Conservation (phyloP, 2,797 vertebrate species). For the Fundulus diaphanus region DNA sequence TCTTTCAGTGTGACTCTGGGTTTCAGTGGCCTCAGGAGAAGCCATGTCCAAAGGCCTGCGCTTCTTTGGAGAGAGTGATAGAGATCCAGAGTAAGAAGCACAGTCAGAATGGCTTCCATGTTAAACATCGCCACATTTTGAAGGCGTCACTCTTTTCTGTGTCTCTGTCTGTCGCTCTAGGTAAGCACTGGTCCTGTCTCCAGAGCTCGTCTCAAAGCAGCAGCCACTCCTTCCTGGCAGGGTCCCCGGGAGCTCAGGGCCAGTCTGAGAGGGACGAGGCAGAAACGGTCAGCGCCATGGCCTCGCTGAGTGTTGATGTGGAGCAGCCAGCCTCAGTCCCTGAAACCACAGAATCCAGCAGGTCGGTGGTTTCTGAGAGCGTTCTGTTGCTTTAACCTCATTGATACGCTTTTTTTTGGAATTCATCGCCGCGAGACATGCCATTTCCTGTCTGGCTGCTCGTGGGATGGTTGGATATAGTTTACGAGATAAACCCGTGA, state of each 20-base stretch:
- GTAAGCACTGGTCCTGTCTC: constrained; percentile 92
- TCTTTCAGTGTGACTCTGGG: constrained; percentile 85
- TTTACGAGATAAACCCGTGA: too few relatives aligned
- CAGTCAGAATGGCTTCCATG: background rate
- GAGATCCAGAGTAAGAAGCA: constrained; percentile 91
- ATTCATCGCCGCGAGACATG: background rate
- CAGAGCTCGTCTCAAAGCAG: constrained; percentile 82
- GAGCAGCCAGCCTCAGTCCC: constrained; percentile 75
- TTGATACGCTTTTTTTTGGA: background rate
- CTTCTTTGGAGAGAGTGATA: constrained; percentile 92
- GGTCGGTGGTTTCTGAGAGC: constrained; percentile 54
- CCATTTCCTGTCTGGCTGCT: background rate
- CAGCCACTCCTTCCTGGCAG: constrained; percentile 84
- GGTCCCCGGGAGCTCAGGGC: constrained; percentile 65
- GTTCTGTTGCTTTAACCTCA: background rate
- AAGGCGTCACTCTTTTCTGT: background rate
- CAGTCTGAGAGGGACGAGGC: constrained; percentile 89
- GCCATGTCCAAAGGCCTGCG: constrained; percentile 89
- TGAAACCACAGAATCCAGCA: constrained; percentile 70
- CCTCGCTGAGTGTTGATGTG: constrained; percentile 90
- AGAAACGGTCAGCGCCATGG: constrained; percentile 93
- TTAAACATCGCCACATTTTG: background rate
- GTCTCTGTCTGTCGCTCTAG: constrained; percentile 61
- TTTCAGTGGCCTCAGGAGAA: constrained; percentile 86
- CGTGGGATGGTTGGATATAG: background rate